Evolutionary conservation across 2,797 vertebrate genomes (phyloP).

Genomic region (Hyperoplus lanceolatus): DNA sequence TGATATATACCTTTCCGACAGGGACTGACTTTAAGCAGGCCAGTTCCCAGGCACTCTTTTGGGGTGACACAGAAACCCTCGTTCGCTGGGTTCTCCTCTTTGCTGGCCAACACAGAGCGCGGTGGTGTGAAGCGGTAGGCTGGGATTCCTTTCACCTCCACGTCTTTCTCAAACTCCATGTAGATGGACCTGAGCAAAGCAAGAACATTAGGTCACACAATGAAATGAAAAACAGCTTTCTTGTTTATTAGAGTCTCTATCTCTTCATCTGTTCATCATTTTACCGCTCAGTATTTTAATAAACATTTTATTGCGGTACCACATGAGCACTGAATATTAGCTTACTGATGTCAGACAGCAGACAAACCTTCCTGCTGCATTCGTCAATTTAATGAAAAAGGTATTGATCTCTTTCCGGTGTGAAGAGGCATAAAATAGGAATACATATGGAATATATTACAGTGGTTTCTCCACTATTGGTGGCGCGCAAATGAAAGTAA

Average conservation of each 20-base stretch:
- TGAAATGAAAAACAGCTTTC: neutral
- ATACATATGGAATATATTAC: neutral
- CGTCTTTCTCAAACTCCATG: conserved; percentile 87
- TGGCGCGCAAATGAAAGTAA: neutral
- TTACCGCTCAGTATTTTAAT: neutral
- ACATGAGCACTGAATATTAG: neutral
- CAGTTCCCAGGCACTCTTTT: conserved; percentile 82
- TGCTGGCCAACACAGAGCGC: conserved; percentile 82
- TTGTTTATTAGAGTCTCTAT: neutral
- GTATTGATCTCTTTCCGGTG: neutral
- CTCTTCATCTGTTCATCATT: neutral
- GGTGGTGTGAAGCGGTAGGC: conserved; percentile 88
- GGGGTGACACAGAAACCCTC: conserved; percentile 84
- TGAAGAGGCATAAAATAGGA: neutral
- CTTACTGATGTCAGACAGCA: neutral
- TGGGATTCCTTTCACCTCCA: conserved; percentile 85
- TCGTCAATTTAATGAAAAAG: neutral
- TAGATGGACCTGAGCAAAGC: conserved; percentile 83
- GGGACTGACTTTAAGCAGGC: conserved; percentile 86
- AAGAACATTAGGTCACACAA: neutral
- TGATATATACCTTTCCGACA: conserved; percentile 84
- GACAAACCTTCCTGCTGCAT: neutral
- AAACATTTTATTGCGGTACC: neutral
- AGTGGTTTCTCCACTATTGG: neutral
- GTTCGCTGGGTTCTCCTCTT: conserved; percentile 85